A percentile compares a stretch with the other conserved stretches of the same genome.
phyloP scores from a whole-genome alignment of 2,888 invertebrate species.

The Tenthredo scrophulariae region DNA sequence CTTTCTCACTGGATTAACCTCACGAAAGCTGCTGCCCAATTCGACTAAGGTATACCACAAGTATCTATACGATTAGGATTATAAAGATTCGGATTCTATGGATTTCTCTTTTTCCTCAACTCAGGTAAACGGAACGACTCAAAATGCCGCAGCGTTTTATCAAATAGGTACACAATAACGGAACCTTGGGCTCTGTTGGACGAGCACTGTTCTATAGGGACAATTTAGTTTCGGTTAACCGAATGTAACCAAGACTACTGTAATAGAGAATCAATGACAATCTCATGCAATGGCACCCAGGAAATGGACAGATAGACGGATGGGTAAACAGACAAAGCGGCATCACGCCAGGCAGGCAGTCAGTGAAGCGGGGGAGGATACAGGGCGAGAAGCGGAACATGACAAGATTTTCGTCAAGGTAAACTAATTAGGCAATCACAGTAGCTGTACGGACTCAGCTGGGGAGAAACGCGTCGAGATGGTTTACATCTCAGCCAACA shows the following conservation, averaged over 20 bases:
- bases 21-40: neutral
- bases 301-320: conserved; percentile 2
- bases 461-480: neutral
- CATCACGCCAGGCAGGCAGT: neutral
- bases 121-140: no score
- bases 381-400: neutral
- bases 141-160: no score
- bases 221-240: neutral
- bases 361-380: neutral
- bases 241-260: neutral
- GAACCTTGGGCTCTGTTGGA: neutral
- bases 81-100: neutral
- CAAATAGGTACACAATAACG: no score
- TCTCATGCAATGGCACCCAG: neutral
- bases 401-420: conserved; percentile 34
- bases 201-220: neutral
- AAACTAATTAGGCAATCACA: conserved; percentile 37
- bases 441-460: neutral
- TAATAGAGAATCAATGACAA: neutral
- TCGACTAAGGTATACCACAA: neutral
- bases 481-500: conserved; percentile 12
- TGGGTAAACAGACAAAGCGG: conserved; percentile 21
- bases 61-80: neutral
- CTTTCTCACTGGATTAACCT: neutral
- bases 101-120: neutral